A percentile compares a stretch with the other conserved stretches of the same genome.
Conservation (phyloP, 2,888 invertebrate species). For the Drosophila prostipennis region DNA sequence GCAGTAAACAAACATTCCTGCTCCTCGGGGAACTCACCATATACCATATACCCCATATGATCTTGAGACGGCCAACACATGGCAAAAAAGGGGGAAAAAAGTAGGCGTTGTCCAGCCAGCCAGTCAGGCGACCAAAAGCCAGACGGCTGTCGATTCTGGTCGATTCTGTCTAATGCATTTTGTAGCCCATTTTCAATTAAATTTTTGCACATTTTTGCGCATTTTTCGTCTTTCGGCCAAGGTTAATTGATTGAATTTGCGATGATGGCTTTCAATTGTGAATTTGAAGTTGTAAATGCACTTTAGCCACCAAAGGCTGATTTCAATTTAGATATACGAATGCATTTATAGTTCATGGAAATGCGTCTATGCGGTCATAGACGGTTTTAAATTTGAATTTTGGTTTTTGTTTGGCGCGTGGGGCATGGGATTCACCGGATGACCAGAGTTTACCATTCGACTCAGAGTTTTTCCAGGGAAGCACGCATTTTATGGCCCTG, state of each 20-base stretch:
- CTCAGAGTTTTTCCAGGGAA: constrained; percentile 52
- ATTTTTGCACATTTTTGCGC: constrained; percentile 57
- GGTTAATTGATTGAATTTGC: constrained; percentile 68
- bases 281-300: constrained; percentile 71
- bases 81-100: constrained; percentile 45
- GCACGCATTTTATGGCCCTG: constrained; percentile 52
- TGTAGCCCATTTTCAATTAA: constrained; percentile 70
- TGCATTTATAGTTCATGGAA: constrained; percentile 30
- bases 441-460: constrained; percentile 35
- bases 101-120: constrained; percentile 51
- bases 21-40: constrained; percentile 1
- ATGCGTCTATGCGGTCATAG: constrained; percentile 28
- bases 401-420: constrained; percentile 12
- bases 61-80: constrained; percentile 64
- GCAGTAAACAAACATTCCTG: constrained; percentile 42
- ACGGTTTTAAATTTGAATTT: not conserved
- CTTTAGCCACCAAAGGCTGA: constrained; percentile 69
- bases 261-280: constrained; percentile 51
- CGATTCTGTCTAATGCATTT: constrained; percentile 68
- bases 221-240: constrained; percentile 64
- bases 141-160: constrained; percentile 43
- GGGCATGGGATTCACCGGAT: constrained; percentile 43
- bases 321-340: constrained; percentile 69
- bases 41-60: constrained; percentile 8
- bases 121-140: constrained; percentile 31